phyloP scores from a whole-genome alignment of 2,888 invertebrate species.

The Melipona beecheii region DNA sequence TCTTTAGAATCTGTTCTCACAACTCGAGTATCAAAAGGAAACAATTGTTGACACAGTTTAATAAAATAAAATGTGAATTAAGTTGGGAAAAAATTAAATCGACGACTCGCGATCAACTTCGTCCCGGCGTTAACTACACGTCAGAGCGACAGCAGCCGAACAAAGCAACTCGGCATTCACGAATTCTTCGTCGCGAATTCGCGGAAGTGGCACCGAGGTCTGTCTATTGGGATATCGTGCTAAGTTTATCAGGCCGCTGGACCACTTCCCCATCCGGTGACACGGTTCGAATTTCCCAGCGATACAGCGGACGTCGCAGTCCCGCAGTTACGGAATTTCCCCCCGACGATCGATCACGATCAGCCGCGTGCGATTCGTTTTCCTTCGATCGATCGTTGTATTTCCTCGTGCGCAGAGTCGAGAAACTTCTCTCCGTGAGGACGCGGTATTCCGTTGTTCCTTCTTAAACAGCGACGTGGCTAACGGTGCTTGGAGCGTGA shows the following conservation, averaged over 20 bases:
- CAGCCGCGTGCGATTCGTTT: not conserved
- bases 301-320: slow-evolving; percentile 25
- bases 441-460: slow-evolving; percentile 20
- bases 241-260: slow-evolving; percentile 54
- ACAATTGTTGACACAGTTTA: too few relatives aligned
- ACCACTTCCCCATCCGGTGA: slow-evolving; percentile 70
- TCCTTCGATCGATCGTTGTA: not conserved
- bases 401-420: not conserved
- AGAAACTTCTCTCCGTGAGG: not conserved
- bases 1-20: too few relatives aligned
- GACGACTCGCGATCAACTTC: too few relatives aligned
- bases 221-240: slow-evolving; percentile 33
- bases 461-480: slow-evolving; percentile 21
- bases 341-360: not conserved
- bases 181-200: not conserved
- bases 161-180: too few relatives aligned
- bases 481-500: slow-evolving; percentile 58
- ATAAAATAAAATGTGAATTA: too few relatives aligned
- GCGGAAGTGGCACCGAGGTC: not conserved
- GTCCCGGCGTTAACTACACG: too few relatives aligned
- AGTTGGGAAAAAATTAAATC: too few relatives aligned
- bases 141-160: too few relatives aligned
- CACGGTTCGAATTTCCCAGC: slow-evolving; percentile 58
- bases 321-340: slow-evolving; percentile 19
- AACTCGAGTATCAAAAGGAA: too few relatives aligned